phyloP scores from a whole-genome alignment of 1,140 invertebrate species.

The Protaetia brevitarsis region DNA sequence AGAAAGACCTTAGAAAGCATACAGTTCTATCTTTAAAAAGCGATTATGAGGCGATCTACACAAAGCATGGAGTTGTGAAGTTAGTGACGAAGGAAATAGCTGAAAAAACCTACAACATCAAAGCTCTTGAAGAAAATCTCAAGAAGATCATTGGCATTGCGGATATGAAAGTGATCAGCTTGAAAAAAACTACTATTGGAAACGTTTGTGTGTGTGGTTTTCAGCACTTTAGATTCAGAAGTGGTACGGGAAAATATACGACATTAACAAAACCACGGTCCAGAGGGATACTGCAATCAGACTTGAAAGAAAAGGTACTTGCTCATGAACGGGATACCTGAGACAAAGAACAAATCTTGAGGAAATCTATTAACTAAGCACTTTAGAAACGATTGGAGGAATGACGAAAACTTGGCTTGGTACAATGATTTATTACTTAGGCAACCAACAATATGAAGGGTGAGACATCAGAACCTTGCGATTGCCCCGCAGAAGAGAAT shows the following conservation, averaged over 20 bases:
- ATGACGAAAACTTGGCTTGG: slow-evolving; percentile 6
- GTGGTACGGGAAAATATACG: slow-evolving; percentile 20
- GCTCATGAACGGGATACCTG: slow-evolving; percentile 17
- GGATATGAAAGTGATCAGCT: slow-evolving; percentile 27
- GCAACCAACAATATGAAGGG: slow-evolving; percentile 1
- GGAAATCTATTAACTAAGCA: slow-evolving; percentile 15
- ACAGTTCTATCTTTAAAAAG: slow-evolving; percentile 23
- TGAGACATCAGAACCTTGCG: slow-evolving; percentile 7
- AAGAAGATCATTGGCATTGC: slow-evolving; percentile 31
- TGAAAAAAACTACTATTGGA: slow-evolving; percentile 28
- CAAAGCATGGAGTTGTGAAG: not conserved
- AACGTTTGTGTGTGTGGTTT: slow-evolving; percentile 23
- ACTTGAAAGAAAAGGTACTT: not conserved
- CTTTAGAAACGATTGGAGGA: slow-evolving; percentile 24
- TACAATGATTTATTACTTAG: slow-evolving; percentile 23
- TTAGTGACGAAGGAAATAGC: not conserved
- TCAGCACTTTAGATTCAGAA: slow-evolving; percentile 21
- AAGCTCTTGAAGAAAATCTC: slow-evolving; percentile 29
- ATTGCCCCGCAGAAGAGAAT: slow-evolving; percentile 21
- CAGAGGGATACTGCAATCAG: no score
- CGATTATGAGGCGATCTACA: slow-evolving; percentile 24
- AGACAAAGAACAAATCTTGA: slow-evolving; percentile 23
- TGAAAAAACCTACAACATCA: slow-evolving; percentile 31
- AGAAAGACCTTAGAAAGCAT: slow-evolving; percentile 34
- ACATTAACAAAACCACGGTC: not conserved